A percentile compares a stretch with the other conserved stretches of the same genome.
These are phyloP conservation scores for Agrenia bidenticulata DNA, from an alignment of 2,888 invertebrate species.

Conservation along the genomic window DNA sequence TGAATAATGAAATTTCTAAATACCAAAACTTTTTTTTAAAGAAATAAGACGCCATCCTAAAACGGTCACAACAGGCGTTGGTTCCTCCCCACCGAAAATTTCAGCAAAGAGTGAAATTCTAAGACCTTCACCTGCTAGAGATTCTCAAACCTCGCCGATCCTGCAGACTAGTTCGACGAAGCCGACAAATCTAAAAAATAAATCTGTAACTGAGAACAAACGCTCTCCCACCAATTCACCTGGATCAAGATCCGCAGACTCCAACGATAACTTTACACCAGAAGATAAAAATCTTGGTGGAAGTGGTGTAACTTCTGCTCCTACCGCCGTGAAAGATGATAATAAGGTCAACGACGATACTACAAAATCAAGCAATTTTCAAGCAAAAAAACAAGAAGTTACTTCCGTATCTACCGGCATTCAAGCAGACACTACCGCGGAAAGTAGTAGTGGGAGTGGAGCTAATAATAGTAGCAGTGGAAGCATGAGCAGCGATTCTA, in stretches of 20 bases:
- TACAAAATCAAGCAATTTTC: no score
- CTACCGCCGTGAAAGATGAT: no score
- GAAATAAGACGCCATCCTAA: constrained; percentile 38
- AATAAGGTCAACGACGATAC: no score
- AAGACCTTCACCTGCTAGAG: constrained; percentile 13
- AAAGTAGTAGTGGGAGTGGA: constrained; percentile 16
- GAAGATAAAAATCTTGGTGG: no score
- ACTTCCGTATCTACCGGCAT: neutral
- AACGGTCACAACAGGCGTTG: constrained; percentile 63
- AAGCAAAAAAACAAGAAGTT: neutral
- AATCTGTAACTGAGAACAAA: neutral
- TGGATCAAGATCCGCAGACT: neutral
- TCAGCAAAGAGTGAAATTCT: neutral
- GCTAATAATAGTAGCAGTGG: constrained; percentile 20
- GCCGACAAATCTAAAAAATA: no score
- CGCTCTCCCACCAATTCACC: neutral
- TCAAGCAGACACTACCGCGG: constrained; percentile 2
- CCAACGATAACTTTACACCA: no score
- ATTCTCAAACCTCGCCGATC: no score
- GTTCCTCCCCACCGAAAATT: constrained; percentile 62
- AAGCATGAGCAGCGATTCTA: constrained; percentile 19
- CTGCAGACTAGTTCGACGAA: no score
- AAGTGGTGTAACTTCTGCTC: no score
- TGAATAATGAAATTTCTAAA: no score
- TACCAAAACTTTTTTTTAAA: constrained; percentile 9